Evolutionary conservation across 2,113 vertebrate species (phyloP).

Genomic region (Rhineura floridana): DNA sequence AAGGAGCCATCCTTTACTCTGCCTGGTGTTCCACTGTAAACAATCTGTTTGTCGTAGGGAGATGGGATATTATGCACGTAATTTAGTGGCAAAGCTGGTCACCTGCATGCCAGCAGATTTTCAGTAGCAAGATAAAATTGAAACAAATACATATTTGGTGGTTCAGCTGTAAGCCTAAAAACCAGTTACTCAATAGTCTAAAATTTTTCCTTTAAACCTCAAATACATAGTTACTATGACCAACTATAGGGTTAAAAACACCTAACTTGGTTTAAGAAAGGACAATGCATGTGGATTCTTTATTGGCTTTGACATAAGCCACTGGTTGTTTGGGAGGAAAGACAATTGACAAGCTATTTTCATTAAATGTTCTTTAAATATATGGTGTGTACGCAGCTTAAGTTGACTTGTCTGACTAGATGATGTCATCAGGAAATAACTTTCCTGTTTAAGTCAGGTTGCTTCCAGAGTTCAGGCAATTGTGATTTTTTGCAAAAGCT

Average conservation of each 20-base stretch:
- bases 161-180: constrained; percentile 62
- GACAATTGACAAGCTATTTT: neutral
- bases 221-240: constrained; percentile 37
- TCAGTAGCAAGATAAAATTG: constrained; percentile 57
- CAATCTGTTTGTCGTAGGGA: constrained; percentile 14
- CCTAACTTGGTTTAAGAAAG: neutral
- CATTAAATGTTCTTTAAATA: no score
- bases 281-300: neutral
- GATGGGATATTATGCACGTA: constrained; percentile 27
- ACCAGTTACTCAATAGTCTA: constrained; percentile 54
- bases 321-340: neutral
- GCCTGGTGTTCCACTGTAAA: constrained; percentile 21
- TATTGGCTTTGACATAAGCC: neutral
- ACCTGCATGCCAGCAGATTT: constrained; percentile 50
- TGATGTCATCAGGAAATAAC: no score
- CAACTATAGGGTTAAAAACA: constrained; percentile 3
- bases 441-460: no score
- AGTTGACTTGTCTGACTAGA: no score
- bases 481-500: no score
- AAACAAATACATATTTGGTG: constrained; percentile 62
- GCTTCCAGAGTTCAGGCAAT: neutral
- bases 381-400: no score
- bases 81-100: constrained; percentile 49
- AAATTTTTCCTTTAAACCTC: constrained; percentile 62
- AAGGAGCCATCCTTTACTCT: constrained; percentile 34